Conservation (phyloP, 2,888 invertebrate species). For the Hyles lineata region DNA sequence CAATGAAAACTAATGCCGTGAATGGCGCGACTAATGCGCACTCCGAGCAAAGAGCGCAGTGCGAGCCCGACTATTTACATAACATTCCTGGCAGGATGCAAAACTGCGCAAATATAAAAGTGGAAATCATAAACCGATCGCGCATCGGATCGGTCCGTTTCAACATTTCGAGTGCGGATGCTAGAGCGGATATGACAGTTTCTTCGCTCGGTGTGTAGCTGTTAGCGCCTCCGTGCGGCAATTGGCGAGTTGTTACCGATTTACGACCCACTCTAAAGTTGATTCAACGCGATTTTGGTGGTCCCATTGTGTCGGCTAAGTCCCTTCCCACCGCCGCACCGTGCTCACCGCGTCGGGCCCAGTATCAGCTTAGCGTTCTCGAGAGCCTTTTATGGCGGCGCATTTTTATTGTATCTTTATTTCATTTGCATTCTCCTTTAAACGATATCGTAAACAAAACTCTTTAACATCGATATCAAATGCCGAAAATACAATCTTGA, state of each 20-base stretch:
- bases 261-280: constrained; percentile 80
- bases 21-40: constrained; percentile 16
- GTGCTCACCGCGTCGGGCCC: constrained; percentile 42
- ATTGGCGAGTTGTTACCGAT: constrained; percentile 82
- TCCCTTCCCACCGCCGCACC: constrained; percentile 57
- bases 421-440: constrained; percentile 69
- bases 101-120: constrained; percentile 24
- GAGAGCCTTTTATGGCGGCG: constrained; percentile 68
- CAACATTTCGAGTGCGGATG: constrained; percentile 80
- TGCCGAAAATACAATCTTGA: constrained; percentile 37
- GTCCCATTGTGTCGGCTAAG: constrained; percentile 79
- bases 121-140: constrained; percentile 41
- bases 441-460: constrained; percentile 66
- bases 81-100: constrained; percentile 29
- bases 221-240: constrained; percentile 83
- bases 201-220: constrained; percentile 55
- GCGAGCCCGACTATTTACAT: neutral
- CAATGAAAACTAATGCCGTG: constrained; percentile 28
- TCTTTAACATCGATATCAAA: constrained; percentile 49
- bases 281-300: constrained; percentile 79
- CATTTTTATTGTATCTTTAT: constrained; percentile 72
- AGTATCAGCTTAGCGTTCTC: constrained; percentile 61
- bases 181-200: constrained; percentile 77
- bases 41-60: neutral
- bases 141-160: constrained; percentile 46